Evolutionary conservation across 2,113 vertebrate genomes (phyloP).

Genomic region (Tragelaphus scriptus): DNA sequence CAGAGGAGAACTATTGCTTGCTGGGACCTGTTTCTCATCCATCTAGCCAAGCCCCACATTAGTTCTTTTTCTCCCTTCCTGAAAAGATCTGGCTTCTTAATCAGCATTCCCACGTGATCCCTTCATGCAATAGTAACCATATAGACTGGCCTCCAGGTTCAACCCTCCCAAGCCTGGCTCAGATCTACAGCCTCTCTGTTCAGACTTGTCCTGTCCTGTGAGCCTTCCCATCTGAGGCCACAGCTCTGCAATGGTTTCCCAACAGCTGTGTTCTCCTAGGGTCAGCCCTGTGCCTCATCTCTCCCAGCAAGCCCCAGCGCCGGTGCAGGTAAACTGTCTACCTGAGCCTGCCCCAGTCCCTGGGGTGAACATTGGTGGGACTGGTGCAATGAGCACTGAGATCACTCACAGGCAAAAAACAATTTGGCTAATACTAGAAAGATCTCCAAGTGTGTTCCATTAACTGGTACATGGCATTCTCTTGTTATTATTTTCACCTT

Average conservation of each 20-base stretch:
- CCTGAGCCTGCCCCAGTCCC: neutral
- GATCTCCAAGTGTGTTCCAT: neutral
- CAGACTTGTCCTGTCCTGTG: neutral
- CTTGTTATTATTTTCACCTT: neutral
- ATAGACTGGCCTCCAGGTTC: neutral
- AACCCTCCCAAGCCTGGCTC: neutral
- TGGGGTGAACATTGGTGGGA: neutral
- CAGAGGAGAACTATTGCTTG: neutral
- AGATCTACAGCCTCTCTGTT: neutral
- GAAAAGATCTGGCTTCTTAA: neutral
- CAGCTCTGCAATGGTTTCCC: neutral
- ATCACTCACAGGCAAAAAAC: too few species aligned
- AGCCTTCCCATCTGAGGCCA: neutral
- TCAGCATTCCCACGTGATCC: neutral
- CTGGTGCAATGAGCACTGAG: neutral
- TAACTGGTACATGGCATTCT: neutral
- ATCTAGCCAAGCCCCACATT: neutral
- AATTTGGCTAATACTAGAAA: neutral
- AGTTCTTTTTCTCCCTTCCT: neutral
- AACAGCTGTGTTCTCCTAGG: neutral
- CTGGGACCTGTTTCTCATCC: neutral
- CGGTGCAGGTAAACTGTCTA: neutral
- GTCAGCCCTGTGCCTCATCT: neutral
- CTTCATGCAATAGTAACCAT: neutral
- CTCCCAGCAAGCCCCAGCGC: neutral